Conservation (phyloP, 2,888 invertebrate species). For the Nipponacmea schrenckii region DNA sequence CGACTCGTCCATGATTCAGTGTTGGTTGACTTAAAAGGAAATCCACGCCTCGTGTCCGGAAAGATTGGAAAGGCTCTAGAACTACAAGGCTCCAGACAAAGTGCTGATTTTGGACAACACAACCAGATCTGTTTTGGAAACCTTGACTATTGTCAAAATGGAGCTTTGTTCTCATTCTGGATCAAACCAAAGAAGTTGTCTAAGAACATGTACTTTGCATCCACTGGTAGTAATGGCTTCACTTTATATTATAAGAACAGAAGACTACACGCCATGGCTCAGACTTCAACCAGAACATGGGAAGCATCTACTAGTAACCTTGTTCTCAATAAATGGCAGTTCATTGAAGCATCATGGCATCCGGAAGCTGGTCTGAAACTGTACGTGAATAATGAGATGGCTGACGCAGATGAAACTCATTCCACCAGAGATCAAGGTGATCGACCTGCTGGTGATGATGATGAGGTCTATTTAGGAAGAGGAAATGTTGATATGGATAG, state of each 20-base stretch:
- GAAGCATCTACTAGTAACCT: constrained; percentile 37
- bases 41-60: constrained; percentile 43
- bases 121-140: constrained; percentile 52
- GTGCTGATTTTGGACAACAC: constrained; percentile 49
- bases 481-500: constrained; percentile 40
- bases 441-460: background rate
- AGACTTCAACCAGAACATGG: constrained; percentile 51
- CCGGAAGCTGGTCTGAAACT: constrained; percentile 48
- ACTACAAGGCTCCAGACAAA: constrained; percentile 43
- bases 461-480: constrained; percentile 47
- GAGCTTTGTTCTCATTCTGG: constrained; percentile 52
- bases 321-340: constrained; percentile 50
- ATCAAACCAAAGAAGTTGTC: constrained; percentile 40
- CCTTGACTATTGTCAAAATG: constrained; percentile 53
- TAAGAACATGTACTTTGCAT: constrained; percentile 40
- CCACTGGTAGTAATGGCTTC: constrained; percentile 58
- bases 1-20: constrained; percentile 40
- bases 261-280: constrained; percentile 33
- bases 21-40: constrained; percentile 39
- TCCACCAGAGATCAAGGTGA: constrained; percentile 17
- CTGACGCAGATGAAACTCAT: constrained; percentile 23
- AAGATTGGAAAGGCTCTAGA: constrained; percentile 50
- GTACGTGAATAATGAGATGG: constrained; percentile 43
- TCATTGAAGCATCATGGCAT: constrained; percentile 58
- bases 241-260: constrained; percentile 44